Percentiles rank a stretch among this genome's conserved stretches.
phyloP scores from a whole-genome alignment of 2,888 invertebrate genomes.

The Machimus rusticus region DNA sequence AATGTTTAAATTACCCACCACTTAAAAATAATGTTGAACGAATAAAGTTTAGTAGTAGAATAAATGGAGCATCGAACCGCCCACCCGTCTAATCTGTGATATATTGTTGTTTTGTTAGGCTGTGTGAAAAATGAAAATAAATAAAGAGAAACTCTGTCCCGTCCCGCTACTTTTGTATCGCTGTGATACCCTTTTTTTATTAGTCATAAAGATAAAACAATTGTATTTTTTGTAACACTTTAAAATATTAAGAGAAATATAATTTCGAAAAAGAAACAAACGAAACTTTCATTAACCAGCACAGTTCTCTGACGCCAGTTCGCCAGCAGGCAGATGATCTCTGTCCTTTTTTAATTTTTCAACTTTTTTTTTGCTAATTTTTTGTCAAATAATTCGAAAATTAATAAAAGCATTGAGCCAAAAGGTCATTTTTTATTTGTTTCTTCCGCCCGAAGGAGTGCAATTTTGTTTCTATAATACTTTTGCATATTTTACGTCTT shows the following conservation, averaged over 20 bases:
- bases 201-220: conserved; percentile 17
- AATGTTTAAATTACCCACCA: not conserved
- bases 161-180: conserved; percentile 15
- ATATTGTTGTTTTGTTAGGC: not conserved
- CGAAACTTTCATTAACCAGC: conserved; percentile 30
- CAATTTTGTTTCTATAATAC: not conserved
- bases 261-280: conserved; percentile 36
- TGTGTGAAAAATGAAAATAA: conserved; percentile 13
- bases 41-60: not conserved
- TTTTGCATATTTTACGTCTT: not conserved
- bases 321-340: not conserved
- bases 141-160: conserved; percentile 22
- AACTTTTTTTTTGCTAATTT: not conserved
- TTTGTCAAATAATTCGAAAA: not conserved
- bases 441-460: not conserved
- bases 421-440: conserved; percentile 10
- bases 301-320: not conserved
- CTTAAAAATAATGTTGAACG: not conserved
- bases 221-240: conserved; percentile 33
- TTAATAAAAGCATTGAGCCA: conserved; percentile 14
- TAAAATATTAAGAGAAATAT: conserved; percentile 34
- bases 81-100: not conserved
- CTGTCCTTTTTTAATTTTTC: not conserved
- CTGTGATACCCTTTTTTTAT: conserved; percentile 23
- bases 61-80: not conserved